phyloP scores from a whole-genome alignment of 2,113 vertebrate species.

The Etheostoma cragini region DNA sequence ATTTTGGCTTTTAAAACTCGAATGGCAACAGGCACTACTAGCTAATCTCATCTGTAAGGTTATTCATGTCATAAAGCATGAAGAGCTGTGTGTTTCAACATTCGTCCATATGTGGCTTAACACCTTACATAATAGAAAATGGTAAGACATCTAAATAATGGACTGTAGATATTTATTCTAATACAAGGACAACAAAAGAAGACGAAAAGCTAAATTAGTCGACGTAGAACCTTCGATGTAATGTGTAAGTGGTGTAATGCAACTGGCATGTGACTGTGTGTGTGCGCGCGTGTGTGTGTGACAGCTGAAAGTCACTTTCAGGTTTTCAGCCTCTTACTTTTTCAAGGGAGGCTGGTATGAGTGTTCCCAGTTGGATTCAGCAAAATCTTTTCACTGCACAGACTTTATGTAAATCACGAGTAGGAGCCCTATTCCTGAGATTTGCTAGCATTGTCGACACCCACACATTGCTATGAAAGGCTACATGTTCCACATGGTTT shows the following conservation, averaged over 20 bases:
- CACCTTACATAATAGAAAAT: not conserved
- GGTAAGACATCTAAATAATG: not conserved
- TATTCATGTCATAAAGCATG: not conserved
- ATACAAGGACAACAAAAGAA: not conserved
- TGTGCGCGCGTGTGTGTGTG: not conserved
- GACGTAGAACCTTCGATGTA: not conserved
- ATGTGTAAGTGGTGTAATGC: too few relatives aligned
- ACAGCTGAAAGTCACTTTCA: not conserved
- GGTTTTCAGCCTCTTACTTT: not conserved
- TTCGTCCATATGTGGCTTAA: not conserved
- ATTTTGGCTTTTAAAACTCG: conserved; percentile 19
- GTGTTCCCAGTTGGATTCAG: too few relatives aligned
- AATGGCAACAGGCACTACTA: not conserved
- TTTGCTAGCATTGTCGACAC: too few relatives aligned
- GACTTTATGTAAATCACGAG: too few relatives aligned
- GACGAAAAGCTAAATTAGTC: not conserved
- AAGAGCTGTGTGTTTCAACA: not conserved
- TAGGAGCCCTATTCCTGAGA: too few relatives aligned
- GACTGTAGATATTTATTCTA: not conserved
- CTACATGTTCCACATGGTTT: too few relatives aligned
- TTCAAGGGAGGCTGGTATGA: too few relatives aligned
- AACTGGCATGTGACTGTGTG: not conserved
- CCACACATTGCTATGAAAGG: too few relatives aligned
- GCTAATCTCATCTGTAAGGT: not conserved
- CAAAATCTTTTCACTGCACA: too few relatives aligned